Base-by-base conservation (phyloP, 2,888 invertebrate species). In the Xestobium rufovillosum region DNA sequence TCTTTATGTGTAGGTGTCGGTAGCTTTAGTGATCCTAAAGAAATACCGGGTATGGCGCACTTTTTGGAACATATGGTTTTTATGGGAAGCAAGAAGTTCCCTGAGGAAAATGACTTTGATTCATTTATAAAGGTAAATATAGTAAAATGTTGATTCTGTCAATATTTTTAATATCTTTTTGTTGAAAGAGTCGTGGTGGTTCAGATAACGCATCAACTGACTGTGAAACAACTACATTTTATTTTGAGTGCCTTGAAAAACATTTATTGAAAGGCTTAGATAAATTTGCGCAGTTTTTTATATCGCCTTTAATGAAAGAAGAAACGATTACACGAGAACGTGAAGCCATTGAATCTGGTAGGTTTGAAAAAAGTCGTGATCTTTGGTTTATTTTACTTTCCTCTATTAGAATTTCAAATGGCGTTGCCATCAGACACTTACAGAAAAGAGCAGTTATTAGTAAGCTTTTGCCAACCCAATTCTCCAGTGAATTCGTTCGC, bases 21-120 rank as follows among this genome's bases (percentile, higher is more conserved):
- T 29, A 76, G 75, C 52, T 89, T 85, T 65, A 81, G 81, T 53
- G 87, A 89, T 64, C 87, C 87, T 0, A 63, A 69, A 4, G 72
- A 73, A 52, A 78, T 87, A 36, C 85, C 81, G 49, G 89, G 89
- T 0, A 62, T 89, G 59, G 85, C 88, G 1, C 89, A 89, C 61
- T 88, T 89, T 59, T 70, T 89, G 2, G 89, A 89, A 54, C 89
- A 89, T 60, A 88, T 94, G 91, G 83, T 94, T 13, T 94, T 91
- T 57, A 92, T 92, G 91, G 94, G 92, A 17, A 90, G 88, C 48
- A 75, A 83, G 55, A 91, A 89, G 59, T 92, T 82, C 61, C 88
- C 84, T 4, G 72, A 77, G 57, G 91, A 92, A 67, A 89, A 89
- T 61, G 82, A 80, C 47, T 86, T 88, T 55, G 87, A 88, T 66